phyloP scores from a whole-genome alignment of 2,797 vertebrate species.

The Sebastes glaucus region DNA sequence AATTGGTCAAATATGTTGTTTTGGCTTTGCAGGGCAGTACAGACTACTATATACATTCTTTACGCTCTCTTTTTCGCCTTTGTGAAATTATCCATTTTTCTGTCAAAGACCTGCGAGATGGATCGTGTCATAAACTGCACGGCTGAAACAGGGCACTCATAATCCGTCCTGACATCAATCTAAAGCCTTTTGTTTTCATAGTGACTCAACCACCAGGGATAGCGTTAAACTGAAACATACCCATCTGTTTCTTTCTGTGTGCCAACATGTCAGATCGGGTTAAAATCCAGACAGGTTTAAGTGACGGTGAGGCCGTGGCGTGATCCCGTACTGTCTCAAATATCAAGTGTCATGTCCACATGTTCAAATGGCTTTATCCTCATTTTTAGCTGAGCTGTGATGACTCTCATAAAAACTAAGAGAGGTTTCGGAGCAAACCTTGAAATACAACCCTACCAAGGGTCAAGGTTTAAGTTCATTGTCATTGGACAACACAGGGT shows the following conservation, averaged over 20 bases:
- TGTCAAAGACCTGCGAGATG: conserved; percentile 39
- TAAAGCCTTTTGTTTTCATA: conserved; percentile 75
- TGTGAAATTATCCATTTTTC: conserved; percentile 40
- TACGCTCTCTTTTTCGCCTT: not conserved
- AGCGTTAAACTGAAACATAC: conserved; percentile 79
- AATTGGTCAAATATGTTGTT: not conserved
- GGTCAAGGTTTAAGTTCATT: not conserved
- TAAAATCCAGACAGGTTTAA: conserved; percentile 69
- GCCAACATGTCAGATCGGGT: conserved; percentile 74
- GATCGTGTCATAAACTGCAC: conserved; percentile 57
- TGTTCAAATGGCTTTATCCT: conserved; percentile 59
- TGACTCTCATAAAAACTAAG: conserved; percentile 36
- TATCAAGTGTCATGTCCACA: conserved; percentile 69
- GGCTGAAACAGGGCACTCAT: conserved; percentile 47
- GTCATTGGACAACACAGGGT: not conserved
- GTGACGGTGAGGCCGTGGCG: conserved; percentile 66
- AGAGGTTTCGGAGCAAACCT: conserved; percentile 5
- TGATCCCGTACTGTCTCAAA: conserved; percentile 63
- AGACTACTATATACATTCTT: not conserved
- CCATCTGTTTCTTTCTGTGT: conserved; percentile 72
- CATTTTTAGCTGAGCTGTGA: conserved; percentile 45
- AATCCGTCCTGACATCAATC: conserved; percentile 75
- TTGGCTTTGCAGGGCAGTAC: not conserved
- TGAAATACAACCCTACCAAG: conserved; percentile 37
- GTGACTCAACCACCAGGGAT: conserved; percentile 61